phyloP scores from a whole-genome alignment of 1,140 invertebrate species.

The Bombyx mori region ASM3026992v2 NC_085132.1:11118001-11118500 shows the following conservation, averaged over 20 bases:
- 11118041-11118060: too few relatives aligned
- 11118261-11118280: slow-evolving; percentile 79
- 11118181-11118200: slow-evolving; percentile 74
- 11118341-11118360: slow-evolving; percentile 75
- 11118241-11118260: slow-evolving; percentile 79
- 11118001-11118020: too few relatives aligned
- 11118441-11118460: slow-evolving; percentile 64
- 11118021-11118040: too few relatives aligned
- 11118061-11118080: too few relatives aligned
- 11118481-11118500: slow-evolving; percentile 54
- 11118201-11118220: slow-evolving; percentile 83
- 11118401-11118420: slow-evolving; percentile 80
- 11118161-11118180: too few relatives aligned
- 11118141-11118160: too few relatives aligned
- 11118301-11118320: slow-evolving; percentile 63
- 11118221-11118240: slow-evolving; percentile 81
- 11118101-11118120: too few relatives aligned
- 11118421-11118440: slow-evolving; percentile 82
- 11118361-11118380: slow-evolving; percentile 78
- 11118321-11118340: slow-evolving; percentile 81
- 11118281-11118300: slow-evolving; percentile 60
- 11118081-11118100: too few relatives aligned
- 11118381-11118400: slow-evolving; percentile 82
- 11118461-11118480: slow-evolving; percentile 58
- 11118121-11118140: too few relatives aligned